Evolutionary conservation across 2,797 vertebrate species (phyloP).

Genomic region (Gallinago solitaria): DNA sequence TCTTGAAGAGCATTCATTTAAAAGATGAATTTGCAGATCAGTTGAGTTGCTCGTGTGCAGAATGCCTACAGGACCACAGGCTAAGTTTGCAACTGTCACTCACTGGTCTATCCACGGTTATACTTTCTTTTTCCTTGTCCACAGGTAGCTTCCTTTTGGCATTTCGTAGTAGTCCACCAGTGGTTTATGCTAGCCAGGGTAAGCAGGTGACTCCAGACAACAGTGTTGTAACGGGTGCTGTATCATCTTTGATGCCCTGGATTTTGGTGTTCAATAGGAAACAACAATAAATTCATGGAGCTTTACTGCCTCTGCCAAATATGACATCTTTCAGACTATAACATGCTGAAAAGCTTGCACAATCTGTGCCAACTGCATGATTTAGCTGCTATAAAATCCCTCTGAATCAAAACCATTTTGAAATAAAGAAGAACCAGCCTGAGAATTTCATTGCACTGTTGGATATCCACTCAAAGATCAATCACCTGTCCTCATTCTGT

Average conservation of each 20-base stretch:
- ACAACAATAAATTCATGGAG: slow-evolving; percentile 74
- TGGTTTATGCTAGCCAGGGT: neutral
- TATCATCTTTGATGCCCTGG: slow-evolving; percentile 28
- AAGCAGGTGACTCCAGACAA: slow-evolving; percentile 10
- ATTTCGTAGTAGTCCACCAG: neutral
- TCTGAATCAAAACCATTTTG: slow-evolving; percentile 79
- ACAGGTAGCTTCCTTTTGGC: neutral
- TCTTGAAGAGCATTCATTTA: neutral
- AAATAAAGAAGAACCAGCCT: slow-evolving; percentile 78
- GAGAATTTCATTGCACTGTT: slow-evolving; percentile 79
- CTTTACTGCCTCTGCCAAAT: slow-evolving; percentile 80
- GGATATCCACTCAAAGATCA: slow-evolving; percentile 81
- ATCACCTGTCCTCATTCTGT: slow-evolving; percentile 78
- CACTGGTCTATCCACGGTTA: neutral
- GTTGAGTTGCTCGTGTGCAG: fast-evolving
- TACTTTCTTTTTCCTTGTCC: neutral
- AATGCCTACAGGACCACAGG: neutral
- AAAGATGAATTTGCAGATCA: neutral
- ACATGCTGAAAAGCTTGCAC: slow-evolving; percentile 75
- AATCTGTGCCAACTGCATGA: slow-evolving; percentile 77
- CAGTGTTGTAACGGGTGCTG: neutral
- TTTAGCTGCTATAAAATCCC: slow-evolving; percentile 79
- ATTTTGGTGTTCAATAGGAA: slow-evolving; percentile 63
- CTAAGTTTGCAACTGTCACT: neutral
- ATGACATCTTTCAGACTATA: slow-evolving; percentile 77